These are phyloP conservation scores for Cathartes aura DNA, from an alignment of 2,113 vertebrate species.

Conservation along the genomic window DNA sequence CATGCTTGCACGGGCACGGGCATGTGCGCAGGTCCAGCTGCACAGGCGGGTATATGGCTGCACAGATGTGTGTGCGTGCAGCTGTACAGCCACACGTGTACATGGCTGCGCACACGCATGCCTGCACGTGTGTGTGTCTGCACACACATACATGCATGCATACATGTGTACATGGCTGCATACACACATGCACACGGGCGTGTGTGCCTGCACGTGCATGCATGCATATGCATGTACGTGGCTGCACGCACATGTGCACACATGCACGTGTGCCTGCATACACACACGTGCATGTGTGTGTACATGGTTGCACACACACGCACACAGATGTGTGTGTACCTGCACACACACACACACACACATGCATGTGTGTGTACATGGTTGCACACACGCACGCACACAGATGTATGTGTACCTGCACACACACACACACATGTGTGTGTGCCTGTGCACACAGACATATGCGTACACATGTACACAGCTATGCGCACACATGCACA, in stretches of 20 bases:
- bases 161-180: fast-evolving
- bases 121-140: neutral
- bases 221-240: too few relatives aligned
- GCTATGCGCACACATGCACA: neutral
- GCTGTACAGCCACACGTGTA: neutral
- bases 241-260: neutral
- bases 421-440: neutral
- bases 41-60: too few relatives aligned
- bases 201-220: neutral
- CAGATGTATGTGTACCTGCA: neutral
- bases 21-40: neutral
- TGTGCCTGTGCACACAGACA: neutral
- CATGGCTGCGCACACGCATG: too few relatives aligned
- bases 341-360: neutral
- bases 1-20: fast-evolving
- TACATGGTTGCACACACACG: too few relatives aligned
- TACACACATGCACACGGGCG: too few relatives aligned
- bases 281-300: too few relatives aligned
- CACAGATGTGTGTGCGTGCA: too few relatives aligned
- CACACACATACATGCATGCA: neutral
- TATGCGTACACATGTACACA: fast-evolving
- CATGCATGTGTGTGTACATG: too few relatives aligned
- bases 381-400: too few relatives aligned
- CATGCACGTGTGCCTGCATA: too few relatives aligned
- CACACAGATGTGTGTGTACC: too few relatives aligned